Percentiles rank a stretch among this genome's conserved stretches.
phyloP scores from a whole-genome alignment of 2,888 invertebrate species.

The Diarsia rubi region DNA sequence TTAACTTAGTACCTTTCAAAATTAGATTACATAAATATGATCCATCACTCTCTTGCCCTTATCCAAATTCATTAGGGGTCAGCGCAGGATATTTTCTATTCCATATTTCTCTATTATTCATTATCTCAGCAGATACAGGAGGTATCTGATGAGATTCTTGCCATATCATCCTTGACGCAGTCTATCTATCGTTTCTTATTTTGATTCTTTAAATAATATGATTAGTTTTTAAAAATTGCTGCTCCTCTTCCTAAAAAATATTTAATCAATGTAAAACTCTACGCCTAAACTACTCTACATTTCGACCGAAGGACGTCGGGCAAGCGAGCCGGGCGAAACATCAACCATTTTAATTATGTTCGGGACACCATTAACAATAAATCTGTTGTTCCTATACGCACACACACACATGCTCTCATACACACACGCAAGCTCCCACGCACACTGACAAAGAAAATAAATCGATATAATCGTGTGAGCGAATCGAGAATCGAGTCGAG shows the following conservation, averaged over 20 bases:
- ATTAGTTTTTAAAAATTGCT: background rate
- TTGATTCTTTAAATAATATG: too few relatives aligned
- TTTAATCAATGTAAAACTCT: too few relatives aligned
- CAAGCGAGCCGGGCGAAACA: slow-evolving; percentile 86
- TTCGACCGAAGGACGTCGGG: slow-evolving; percentile 80
- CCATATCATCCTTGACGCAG: too few relatives aligned
- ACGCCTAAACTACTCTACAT: slow-evolving; percentile 68
- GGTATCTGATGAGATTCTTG: too few relatives aligned
- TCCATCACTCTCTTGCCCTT: too few relatives aligned
- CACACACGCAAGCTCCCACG: slow-evolving; percentile 63
- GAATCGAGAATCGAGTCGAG: slow-evolving; percentile 77
- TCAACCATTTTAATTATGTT: slow-evolving; percentile 91
- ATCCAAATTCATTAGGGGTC: too few relatives aligned
- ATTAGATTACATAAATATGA: too few relatives aligned
- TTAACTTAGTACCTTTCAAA: background rate
- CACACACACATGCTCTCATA: slow-evolving; percentile 71
- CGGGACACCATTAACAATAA: slow-evolving; percentile 91
- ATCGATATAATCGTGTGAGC: slow-evolving; percentile 78
- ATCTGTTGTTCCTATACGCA: slow-evolving; percentile 86
- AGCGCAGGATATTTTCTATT: too few relatives aligned
- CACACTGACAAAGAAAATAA: slow-evolving; percentile 57
- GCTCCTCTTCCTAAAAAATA: background rate
- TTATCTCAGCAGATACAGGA: too few relatives aligned
- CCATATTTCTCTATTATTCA: too few relatives aligned
- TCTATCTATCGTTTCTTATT: too few relatives aligned